Evolutionary conservation across 1,140 invertebrate genomes (phyloP).

Genomic region (Argopecten irradians): DNA sequence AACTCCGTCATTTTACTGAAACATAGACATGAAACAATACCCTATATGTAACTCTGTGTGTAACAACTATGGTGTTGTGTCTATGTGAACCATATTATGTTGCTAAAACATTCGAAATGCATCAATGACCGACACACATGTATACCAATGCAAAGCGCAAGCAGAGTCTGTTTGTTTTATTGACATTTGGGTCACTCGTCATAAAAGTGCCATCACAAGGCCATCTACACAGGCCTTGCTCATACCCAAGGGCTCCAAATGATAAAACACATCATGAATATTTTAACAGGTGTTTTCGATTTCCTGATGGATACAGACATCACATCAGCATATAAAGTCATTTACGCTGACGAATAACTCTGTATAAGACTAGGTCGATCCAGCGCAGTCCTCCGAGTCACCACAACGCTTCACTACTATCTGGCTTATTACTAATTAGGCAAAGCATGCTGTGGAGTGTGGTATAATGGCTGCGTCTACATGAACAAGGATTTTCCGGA

Average conservation of each 20-base stretch:
- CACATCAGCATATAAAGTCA: constrained; percentile 14
- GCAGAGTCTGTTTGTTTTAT: not conserved
- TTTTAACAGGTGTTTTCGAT: constrained; percentile 22
- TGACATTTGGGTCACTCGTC: not conserved
- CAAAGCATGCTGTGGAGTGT: not conserved
- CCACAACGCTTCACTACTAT: not conserved
- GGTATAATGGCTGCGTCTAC: not conserved
- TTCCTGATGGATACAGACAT: constrained; percentile 14
- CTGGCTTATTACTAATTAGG: constrained; percentile 1
- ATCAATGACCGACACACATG: not conserved
- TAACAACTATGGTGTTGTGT: too few relatives aligned
- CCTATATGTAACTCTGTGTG: too few relatives aligned
- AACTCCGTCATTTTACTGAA: too few relatives aligned
- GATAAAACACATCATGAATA: constrained; percentile 23
- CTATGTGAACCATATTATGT: too few relatives aligned
- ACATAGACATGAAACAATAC: too few relatives aligned
- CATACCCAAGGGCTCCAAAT: not conserved
- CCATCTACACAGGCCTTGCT: not conserved
- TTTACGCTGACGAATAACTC: not conserved
- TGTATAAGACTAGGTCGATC: not conserved
- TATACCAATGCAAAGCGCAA: not conserved
- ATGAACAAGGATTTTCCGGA: not conserved
- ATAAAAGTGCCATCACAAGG: constrained; percentile 1
- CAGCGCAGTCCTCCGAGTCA: not conserved
- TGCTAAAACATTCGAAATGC: too few relatives aligned